Conservation (phyloP, 1,140 invertebrate species). For the Heliconius melpomene region DNA sequence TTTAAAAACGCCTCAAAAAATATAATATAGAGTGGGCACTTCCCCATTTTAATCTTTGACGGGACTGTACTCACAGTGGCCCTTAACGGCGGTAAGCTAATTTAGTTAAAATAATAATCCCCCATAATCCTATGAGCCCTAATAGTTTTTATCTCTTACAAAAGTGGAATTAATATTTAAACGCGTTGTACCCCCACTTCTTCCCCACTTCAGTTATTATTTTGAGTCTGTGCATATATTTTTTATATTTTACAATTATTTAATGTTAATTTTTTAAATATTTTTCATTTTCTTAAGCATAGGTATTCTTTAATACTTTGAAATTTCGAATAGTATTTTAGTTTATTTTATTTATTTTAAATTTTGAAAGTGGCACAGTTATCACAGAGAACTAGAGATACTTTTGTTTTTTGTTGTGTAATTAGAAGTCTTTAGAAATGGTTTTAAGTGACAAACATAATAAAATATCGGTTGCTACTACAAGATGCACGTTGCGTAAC, state of each 20-base stretch:
- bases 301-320: too few relatives aligned
- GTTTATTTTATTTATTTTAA: too few relatives aligned
- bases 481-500: too few relatives aligned
- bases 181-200: conserved; percentile 43
- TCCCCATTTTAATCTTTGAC: conserved; percentile 52
- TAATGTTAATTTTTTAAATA: too few relatives aligned
- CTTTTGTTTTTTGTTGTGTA: too few relatives aligned
- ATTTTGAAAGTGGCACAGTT: too few relatives aligned
- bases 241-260: background rate
- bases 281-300: background rate
- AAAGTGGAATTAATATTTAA: conserved; percentile 75
- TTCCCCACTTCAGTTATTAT: conserved; percentile 7
- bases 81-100: conserved; percentile 74
- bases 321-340: too few relatives aligned
- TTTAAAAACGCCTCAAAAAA: background rate
- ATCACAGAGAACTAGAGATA: too few relatives aligned
- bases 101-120: conserved; percentile 80
- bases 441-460: too few relatives aligned
- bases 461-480: too few relatives aligned
- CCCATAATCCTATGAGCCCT: conserved; percentile 68
- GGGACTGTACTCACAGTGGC: conserved; percentile 45
- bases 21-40: background rate
- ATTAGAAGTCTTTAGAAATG: too few relatives aligned
- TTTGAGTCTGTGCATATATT: background rate
- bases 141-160: conserved; percentile 76